phyloP scores from a whole-genome alignment of 2,113 vertebrate species.

The Daubentonia madagascariensis region DNA sequence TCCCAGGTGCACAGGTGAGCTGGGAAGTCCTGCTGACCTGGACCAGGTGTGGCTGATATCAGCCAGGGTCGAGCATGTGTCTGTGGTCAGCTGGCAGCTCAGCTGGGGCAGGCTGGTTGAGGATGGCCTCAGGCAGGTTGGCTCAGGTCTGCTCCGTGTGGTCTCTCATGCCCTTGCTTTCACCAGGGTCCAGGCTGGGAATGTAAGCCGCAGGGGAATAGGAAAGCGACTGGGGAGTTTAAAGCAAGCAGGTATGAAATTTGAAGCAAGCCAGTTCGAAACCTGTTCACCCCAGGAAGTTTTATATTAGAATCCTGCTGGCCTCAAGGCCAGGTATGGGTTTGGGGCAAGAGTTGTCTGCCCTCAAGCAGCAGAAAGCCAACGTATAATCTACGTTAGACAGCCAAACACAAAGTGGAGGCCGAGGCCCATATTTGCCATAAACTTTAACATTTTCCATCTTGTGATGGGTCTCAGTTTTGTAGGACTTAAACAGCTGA shows the following conservation, averaged over 20 bases:
- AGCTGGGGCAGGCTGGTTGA: background rate
- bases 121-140: fast-evolving
- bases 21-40: background rate
- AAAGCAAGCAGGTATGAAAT: background rate
- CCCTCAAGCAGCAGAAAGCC: background rate
- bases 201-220: background rate
- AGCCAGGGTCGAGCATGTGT: background rate
- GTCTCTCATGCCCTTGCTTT: background rate
- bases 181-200: background rate
- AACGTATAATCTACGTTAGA: background rate
- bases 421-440: background rate
- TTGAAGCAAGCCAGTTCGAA: background rate
- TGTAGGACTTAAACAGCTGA: background rate
- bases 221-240: background rate
- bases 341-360: background rate
- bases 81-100: background rate
- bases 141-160: fast-evolving
- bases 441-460: background rate
- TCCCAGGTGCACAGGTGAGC: background rate
- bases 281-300: background rate
- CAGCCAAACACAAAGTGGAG: too few species aligned
- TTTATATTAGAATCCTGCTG: background rate
- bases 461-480: background rate
- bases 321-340: background rate
- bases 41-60: background rate